phyloP scores from a whole-genome alignment of 64 coral and sea anemone species.

The Montipora foliosa region DNA sequence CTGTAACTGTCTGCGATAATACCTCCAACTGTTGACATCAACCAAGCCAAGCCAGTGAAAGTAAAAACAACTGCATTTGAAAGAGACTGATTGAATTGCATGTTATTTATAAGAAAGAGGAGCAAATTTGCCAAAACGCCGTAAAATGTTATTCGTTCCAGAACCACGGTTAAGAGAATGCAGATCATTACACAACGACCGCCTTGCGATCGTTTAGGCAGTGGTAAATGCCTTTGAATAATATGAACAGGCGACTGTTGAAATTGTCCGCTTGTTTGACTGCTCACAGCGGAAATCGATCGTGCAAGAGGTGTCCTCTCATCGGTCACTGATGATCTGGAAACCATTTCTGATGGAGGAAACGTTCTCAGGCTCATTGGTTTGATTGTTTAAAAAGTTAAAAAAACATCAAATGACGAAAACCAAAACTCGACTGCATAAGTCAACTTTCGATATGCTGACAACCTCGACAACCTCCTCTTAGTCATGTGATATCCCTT shows the following conservation, averaged over 20 bases:
- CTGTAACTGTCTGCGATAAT: constrained; percentile 75
- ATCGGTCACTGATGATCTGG: constrained; percentile 13
- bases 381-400: neutral
- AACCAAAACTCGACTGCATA: neutral
- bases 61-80: constrained; percentile 49
- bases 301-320: constrained; percentile 40
- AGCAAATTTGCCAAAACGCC: constrained; percentile 81
- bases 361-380: constrained; percentile 68
- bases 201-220: neutral
- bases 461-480: no score
- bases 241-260: neutral
- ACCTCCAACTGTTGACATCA: constrained; percentile 86
- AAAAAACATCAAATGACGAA: neutral
- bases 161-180: constrained; percentile 73
- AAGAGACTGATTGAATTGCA: neutral
- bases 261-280: neutral
- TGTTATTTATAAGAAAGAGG: constrained; percentile 58
- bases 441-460: neutral
- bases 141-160: constrained; percentile 89
- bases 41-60: constrained; percentile 71
- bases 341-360: constrained; percentile 69
- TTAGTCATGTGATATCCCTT: no score
- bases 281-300: constrained; percentile 28
- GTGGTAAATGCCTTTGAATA: neutral
- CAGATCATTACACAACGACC: constrained; percentile 49